Conservation (phyloP, 2,888 invertebrate species). For the Drosophila helvetica region DNA sequence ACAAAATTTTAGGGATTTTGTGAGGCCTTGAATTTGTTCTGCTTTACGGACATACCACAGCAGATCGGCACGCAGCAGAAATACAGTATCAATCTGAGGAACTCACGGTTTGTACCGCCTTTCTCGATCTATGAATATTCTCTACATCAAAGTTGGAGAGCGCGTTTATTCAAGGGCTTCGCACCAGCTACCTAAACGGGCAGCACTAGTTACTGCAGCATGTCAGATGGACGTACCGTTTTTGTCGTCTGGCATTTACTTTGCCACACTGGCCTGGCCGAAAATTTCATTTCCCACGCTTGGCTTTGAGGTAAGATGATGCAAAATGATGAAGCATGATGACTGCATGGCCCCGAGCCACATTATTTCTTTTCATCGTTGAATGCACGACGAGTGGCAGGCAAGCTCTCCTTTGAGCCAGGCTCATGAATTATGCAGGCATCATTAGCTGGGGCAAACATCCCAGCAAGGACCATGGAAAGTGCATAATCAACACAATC, state of each 20-base stretch:
- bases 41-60: no score
- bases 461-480: slow-evolving; percentile 6
- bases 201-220: no score
- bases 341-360: slow-evolving; percentile 46
- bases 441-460: slow-evolving; percentile 13
- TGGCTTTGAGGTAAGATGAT: slow-evolving; percentile 89
- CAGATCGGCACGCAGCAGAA: no score
- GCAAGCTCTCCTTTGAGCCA: slow-evolving; percentile 59
- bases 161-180: no score
- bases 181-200: no score
- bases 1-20: no score
- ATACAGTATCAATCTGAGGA: no score
- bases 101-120: no score
- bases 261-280: slow-evolving; percentile 88
- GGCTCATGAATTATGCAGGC: slow-evolving; percentile 82
- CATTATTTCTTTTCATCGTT: slow-evolving; percentile 64
- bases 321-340: slow-evolving; percentile 2
- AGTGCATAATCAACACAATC: slow-evolving; percentile 81
- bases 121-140: no score
- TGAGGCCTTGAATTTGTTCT: no score
- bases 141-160: no score
- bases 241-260: slow-evolving; percentile 92
- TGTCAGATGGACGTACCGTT: slow-evolving; percentile 83
- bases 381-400: slow-evolving; percentile 12
- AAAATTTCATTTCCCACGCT: slow-evolving; percentile 91